Evolutionary conservation across 2,888 invertebrate species (phyloP), one percentile per base, ranked within the genome.

Genomic region (Trichacis sp.): DNA sequence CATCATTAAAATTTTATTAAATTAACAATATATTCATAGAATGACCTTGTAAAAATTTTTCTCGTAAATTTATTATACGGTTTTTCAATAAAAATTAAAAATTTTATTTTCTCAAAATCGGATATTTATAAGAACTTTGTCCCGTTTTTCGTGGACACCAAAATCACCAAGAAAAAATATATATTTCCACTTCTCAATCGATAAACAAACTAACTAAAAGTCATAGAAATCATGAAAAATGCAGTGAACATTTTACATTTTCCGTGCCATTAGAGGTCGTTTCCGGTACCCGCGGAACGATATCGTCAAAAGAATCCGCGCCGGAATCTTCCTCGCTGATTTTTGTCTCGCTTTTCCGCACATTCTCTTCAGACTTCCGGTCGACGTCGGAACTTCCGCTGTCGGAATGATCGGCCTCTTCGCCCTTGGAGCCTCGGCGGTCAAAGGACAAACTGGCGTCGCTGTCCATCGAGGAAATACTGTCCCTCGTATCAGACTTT

Each of bases 361-460:
- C n/a, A 0, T 2, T 11, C n/a, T 14, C 29, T 1, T 18, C 46
- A 36, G 52, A 48, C 50, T 75, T 74, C 24, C 88, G 82, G 33
- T 91, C 91, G 78, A 89, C 89, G 64, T 90, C 90, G 55, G 91
- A 91, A 79, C 91, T 91, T 80, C 90, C 90, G 72, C 88, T 87
- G 82, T 91, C 91, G 43, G 91, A 91, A 18, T 89, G 84, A 80
- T 91, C 92, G 1, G 87, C 88, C 78, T 89, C 89, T 73, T 91
- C 90, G 77, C 90, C 89, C 80, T 87, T 87, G 24, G 85, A 82
- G 40, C 83, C 78, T 29, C 82, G 77, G 19, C 82, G 75, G 69
- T 89, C 88, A 74, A 87, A 89, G 1, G 88, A 87, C 29, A 88
- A 75, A 40, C 88, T 88, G 2, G 88, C 85, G 69, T 89, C 89